phyloP scores from a whole-genome alignment of 2,888 invertebrate genomes.

The Mythimna vitellina region DNA sequence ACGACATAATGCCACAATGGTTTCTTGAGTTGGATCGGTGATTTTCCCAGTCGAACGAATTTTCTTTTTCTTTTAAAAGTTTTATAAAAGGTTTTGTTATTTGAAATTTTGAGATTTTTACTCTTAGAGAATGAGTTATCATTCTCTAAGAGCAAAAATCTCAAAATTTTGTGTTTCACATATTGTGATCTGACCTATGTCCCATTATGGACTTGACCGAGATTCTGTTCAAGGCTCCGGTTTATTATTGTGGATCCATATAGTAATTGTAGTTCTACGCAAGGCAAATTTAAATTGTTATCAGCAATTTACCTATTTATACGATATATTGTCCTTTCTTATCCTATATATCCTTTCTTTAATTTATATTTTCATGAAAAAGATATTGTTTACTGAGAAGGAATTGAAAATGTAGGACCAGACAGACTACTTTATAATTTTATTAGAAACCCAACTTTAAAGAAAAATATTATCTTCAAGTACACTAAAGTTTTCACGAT shows the following conservation, averaged over 20 bases:
- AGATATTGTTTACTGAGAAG: not conserved
- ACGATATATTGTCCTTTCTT: not conserved
- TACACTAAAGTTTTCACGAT: conserved; percentile 10
- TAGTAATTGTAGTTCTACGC: conserved; percentile 8
- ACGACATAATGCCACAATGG: conserved; percentile 30
- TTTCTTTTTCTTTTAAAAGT: conserved; percentile 21
- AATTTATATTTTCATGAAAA: not conserved
- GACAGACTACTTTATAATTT: not conserved
- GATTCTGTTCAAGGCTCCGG: conserved; percentile 1
- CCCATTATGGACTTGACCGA: conserved; percentile 17
- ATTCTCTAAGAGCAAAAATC: conserved; percentile 4
- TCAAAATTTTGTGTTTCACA: not conserved
- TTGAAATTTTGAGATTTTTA: too few relatives aligned
- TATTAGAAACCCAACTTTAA: conserved; percentile 9
- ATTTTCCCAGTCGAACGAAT: conserved; percentile 15
- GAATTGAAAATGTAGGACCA: not conserved
- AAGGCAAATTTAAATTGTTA: not conserved
- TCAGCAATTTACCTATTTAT: not conserved
- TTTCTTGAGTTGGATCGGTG: conserved; percentile 11
- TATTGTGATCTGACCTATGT: conserved; percentile 22
- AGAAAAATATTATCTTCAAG: conserved; percentile 8
- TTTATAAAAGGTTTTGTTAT: conserved; percentile 19
- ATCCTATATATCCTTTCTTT: not conserved
- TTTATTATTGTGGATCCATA: conserved; percentile 4
- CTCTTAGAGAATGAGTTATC: too few relatives aligned